A percentile compares a stretch with the other conserved stretches of the same genome.
Conservation (phyloP, 2,113 vertebrate genomes). For the Vombatus ursinus region DNA sequence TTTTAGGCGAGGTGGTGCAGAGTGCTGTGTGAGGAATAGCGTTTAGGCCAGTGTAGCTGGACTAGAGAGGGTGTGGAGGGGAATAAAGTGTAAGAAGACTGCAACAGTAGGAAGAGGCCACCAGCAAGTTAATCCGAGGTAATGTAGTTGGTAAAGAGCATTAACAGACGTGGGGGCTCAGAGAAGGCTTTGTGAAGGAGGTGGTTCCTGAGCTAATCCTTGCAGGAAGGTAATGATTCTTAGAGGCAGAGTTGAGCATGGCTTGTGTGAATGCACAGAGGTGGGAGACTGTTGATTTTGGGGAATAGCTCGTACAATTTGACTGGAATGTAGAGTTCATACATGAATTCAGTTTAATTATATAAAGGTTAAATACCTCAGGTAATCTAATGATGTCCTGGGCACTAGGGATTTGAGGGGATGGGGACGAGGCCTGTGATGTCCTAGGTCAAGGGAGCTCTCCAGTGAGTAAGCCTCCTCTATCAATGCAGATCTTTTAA, state of each 20-base stretch:
- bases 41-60: not conserved
- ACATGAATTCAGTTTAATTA: not conserved
- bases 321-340: not conserved
- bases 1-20: no score
- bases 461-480: no score
- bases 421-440: not conserved
- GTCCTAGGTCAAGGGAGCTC: no score
- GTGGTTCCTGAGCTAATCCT: not conserved
- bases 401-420: no score
- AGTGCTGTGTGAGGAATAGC: no score
- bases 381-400: not conserved
- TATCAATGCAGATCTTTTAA: not conserved
- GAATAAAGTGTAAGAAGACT: not conserved
- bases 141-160: not conserved
- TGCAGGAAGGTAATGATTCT: not conserved
- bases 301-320: not conserved
- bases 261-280: not conserved
- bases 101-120: no score
- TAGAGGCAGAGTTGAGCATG: not conserved
- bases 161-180: not conserved
- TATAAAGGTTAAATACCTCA: not conserved
- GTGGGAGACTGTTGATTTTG: not conserved
- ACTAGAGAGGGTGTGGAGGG: not conserved
- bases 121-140: not conserved
- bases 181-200: not conserved